Percentiles rank a stretch among this genome's conserved stretches.
Conservation (phyloP, 1,140 invertebrate species). For the Telenomus remus region DNA sequence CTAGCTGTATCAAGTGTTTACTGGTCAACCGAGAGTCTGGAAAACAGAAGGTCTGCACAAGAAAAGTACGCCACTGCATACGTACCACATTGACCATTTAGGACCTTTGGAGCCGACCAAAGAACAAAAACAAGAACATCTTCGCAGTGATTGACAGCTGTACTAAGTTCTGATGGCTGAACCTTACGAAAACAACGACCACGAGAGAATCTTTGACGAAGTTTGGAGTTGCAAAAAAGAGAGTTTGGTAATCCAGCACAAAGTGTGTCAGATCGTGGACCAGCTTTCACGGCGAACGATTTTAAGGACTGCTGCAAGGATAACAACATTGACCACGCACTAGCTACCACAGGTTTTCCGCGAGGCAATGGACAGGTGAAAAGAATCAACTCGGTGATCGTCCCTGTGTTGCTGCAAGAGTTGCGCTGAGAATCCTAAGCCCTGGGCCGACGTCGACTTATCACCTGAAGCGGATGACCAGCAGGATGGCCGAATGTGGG, state of each 20-base stretch:
- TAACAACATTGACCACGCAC: background rate
- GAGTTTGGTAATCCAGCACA: background rate
- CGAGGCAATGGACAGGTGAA: background rate
- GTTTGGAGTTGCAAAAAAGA: background rate
- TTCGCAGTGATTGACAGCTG: background rate
- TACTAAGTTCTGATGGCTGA: background rate
- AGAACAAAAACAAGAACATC: background rate
- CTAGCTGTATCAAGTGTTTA: slow-evolving; percentile 2
- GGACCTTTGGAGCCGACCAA: background rate
- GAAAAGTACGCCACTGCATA: background rate
- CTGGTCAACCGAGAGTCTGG: background rate
- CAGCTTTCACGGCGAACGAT: background rate
- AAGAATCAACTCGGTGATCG: background rate
- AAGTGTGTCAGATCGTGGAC: background rate
- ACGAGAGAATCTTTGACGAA: background rate
- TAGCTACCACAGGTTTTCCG: background rate
- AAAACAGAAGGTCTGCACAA: background rate
- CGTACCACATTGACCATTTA: slow-evolving; percentile 3
- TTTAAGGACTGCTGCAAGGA: background rate
- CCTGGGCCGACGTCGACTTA: background rate
- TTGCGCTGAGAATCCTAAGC: background rate
- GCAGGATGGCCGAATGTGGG: slow-evolving; percentile 3
- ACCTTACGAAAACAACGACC: background rate
- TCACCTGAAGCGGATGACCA: background rate
- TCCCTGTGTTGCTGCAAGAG: background rate